Evolutionary conservation across 2,113 vertebrate genomes (phyloP), one percentile per base, ranked within the genome.

Genomic region (Muntiacus muntjak): DNA sequence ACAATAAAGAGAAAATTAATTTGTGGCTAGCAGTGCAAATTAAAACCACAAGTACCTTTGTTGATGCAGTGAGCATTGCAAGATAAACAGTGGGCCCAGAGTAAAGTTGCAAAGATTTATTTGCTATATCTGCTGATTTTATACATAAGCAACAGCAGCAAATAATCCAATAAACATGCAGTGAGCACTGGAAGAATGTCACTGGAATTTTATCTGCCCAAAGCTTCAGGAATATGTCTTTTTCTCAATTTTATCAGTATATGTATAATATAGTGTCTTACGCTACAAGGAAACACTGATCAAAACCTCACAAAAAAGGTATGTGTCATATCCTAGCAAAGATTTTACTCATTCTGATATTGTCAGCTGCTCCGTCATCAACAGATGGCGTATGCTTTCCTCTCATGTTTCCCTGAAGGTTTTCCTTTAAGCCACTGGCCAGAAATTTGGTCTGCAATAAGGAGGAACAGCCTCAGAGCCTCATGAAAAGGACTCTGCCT

Each of bases 1-100:
- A 91, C n/a, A 67, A 67, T 88, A 82, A 93, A 88, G 33, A 36
- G 81, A 87, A 96, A 96, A 89, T 54, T 58, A 86, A 95, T 82
- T 85, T 91, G 64, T 85, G 28, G 21, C 55, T 93, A 33, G 47
- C 25, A 43, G 9, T 94, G 23, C 50, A 96, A 83, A 96, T 45
- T 58, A 95, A 93, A 95, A 84, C 54, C 78, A 86, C 33, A 57
- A 86, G 88, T 86, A 81, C 45, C 33, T 89, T 89, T 76, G 57
- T 36, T 23, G 40, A 28, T 21, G 17, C 78, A 89, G 79, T 86
- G 74, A 85, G 52, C 26, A 50, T 71, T 43, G 21, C 28, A 13
- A 62, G 43, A 74, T 71, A 58, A 91, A 54, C 14, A n/a, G 45
- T 62, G 28, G 62, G n/a, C 17, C 40, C 33, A 91, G 74, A 95